Evolutionary conservation across 2,888 invertebrate genomes (phyloP).

Genomic region (Acleris emargana): DNA sequence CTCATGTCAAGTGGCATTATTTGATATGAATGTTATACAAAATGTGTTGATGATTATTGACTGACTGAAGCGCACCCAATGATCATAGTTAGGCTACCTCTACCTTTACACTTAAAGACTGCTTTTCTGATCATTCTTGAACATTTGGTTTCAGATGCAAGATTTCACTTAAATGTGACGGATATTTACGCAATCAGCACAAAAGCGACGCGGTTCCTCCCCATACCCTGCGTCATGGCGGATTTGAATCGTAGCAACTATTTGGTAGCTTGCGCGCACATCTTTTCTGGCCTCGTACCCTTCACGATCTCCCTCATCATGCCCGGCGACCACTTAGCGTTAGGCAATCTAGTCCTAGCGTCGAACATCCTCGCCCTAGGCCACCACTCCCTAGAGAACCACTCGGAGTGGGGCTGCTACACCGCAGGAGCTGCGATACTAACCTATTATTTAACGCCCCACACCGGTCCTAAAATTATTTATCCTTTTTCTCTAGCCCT

Average conservation of each 20-base stretch:
- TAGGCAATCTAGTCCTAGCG: slow-evolving; percentile 32
- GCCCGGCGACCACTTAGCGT: slow-evolving; percentile 8
- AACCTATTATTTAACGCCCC: slow-evolving; percentile 26
- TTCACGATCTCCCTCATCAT: slow-evolving; percentile 16
- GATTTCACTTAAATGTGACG: slow-evolving; percentile 22
- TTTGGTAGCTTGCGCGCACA: slow-evolving; percentile 17
- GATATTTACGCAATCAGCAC: slow-evolving; percentile 13
- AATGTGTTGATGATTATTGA: too few species aligned
- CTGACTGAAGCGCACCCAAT: too few species aligned
- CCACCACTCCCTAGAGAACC: slow-evolving; percentile 24
- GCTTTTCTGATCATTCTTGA: not conserved
- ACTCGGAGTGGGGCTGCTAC: slow-evolving; percentile 31
- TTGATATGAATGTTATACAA: too few species aligned
- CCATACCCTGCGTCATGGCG: slow-evolving; percentile 32
- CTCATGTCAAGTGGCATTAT: too few species aligned
- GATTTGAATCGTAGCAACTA: slow-evolving; percentile 28
- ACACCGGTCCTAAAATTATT: slow-evolving; percentile 21
- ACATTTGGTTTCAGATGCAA: slow-evolving; percentile 16
- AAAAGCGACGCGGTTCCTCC: slow-evolving; percentile 24
- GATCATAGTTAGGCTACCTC: too few species aligned
- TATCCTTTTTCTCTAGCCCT: slow-evolving; percentile 24
- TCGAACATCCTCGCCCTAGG: slow-evolving; percentile 29
- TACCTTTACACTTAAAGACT: not conserved
- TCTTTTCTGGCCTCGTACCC: slow-evolving; percentile 28
- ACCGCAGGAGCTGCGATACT: slow-evolving; percentile 31